Base-by-base conservation (phyloP, 2,888 invertebrate species). In the Cantharis flavilabris region DNA sequence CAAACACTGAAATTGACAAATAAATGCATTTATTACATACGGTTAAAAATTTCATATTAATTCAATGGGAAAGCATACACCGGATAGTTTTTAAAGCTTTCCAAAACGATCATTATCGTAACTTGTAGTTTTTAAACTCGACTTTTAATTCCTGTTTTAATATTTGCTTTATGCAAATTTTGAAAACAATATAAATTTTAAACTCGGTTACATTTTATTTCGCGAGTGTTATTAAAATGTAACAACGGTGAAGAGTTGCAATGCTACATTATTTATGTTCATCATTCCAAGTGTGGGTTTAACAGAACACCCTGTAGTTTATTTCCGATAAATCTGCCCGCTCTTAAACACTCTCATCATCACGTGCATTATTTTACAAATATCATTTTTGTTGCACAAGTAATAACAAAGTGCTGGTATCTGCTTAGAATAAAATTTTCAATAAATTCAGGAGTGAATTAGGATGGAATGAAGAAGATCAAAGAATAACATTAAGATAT, bases 401-500 rank as follows among this genome's bases (percentile, higher is more conserved):
- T 33, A 30, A 30, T 33, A 33, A 33, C 11, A 33, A 3, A 33
- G 13, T 33, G 13, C 33, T 1, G 13, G 13, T 33, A 11, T 11
- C 4, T 33, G 33, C 13, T 33, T 11, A 33, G 33, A 11, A 33
- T 33, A 33, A 11, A 72, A 64, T 72, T 16, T 64, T 67, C 67
- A 71, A 69, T 14, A 71, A 26, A 70, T 70, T 78, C 75, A 67
- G 76, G 28, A 72, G 63, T 72, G 67, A 72, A 78, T 78, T 78
- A 78, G 75, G 67, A 73, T 72, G 30, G 70, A 67, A 75, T 67
- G 28, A 71, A 30, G 67, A 71, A 76, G 75, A 78, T 78, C 78
- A 78, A 78, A 78, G 72, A 71, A 63, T 72, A 78, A 78, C 71
- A 76, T 75, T 78, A 73, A 76, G 73, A 71, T 73, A 78, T 78